Base-by-base conservation (phyloP, 2,797 vertebrate genomes). In the Podarcis siculus region DNA sequence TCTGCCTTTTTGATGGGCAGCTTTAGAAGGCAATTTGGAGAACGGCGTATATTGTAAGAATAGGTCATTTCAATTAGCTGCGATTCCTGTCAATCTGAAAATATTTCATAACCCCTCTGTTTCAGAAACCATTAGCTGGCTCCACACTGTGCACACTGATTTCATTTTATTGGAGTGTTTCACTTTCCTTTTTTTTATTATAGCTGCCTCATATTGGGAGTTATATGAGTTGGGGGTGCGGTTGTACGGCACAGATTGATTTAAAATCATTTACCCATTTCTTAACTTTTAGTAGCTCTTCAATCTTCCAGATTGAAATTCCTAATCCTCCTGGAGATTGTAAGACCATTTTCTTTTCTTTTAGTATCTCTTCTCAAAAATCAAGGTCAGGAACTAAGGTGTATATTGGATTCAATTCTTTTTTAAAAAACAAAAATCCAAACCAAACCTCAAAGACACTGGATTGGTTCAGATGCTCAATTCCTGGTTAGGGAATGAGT, bases 241-340 rank as follows among this genome's bases (percentile, higher is more conserved):
- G 76, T 92, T 66, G 1, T 25, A 1, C 23, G 86, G 12, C 78
- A 37, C 1, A 85, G 61, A 93, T 93, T 89, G 4, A 88, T 87
- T 95, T 94, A 93, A 90, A 95, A 94, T 93, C 93, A 76, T 91
- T 94, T 93, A 58, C 27, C 42, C 88, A 58, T 92, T 95, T 95
- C 80, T 88, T 93, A 94, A 92, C 82, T 92, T 76, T 87, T 87
- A 91, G 87, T 42, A 93, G 67, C 80, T 90, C 75, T 95, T 94
- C 76, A 80, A 80, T 92, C 77, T 92, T 95, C 25, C 35, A 94
- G 89, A 88, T 55, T 87, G 79, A 93, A 94, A 92, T 92, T 83
- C 85, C 4, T 79, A 67, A 0, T 83, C 82, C 73, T 80, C 78
- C 79, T 87, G 82, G 66, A 55, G 87, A 61, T 5, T 90, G 42